Conservation (phyloP, 2,888 invertebrate genomes). For the Entomobrya multifasciata region DNA sequence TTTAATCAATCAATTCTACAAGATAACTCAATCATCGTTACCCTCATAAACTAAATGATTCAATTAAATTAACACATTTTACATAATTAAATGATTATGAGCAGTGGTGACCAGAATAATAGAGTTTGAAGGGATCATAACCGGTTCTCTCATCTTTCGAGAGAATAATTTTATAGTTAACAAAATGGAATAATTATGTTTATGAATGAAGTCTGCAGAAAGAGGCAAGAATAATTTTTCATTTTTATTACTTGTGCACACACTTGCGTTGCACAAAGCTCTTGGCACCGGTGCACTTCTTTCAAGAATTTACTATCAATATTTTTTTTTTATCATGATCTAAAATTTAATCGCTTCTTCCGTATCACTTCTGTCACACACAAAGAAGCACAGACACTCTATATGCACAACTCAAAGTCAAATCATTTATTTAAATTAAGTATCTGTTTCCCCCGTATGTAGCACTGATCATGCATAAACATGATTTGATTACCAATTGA, state of each 20-base stretch:
- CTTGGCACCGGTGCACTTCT: constrained; percentile 57
- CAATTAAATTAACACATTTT: constrained; percentile 58
- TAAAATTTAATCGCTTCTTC: constrained; percentile 57
- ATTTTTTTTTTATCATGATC: constrained; percentile 8
- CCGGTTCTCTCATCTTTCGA: constrained; percentile 61
- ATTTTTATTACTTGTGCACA: constrained; percentile 20
- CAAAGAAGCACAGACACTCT: no score
- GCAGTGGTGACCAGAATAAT: constrained; percentile 57
- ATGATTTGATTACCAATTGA: constrained; percentile 22
- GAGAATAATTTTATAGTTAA: constrained; percentile 40
- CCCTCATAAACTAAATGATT: neutral
- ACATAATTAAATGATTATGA: constrained; percentile 52
- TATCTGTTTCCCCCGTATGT: neutral
- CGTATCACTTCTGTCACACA: constrained; percentile 51
- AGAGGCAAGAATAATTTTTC: constrained; percentile 48
- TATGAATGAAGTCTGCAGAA: constrained; percentile 52
- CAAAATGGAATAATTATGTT: constrained; percentile 66
- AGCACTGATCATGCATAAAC: neutral
- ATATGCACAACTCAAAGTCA: constrained; percentile 33
- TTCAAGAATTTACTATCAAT: constrained; percentile 4
- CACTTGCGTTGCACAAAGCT: constrained; percentile 34
- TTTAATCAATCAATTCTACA: neutral
- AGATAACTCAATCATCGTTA: constrained; percentile 37
- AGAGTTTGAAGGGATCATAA: constrained; percentile 50
- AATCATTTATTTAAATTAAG: neutral